A percentile compares a stretch with the other conserved stretches of the same genome.
phyloP scores from a whole-genome alignment of 2,797 vertebrate species.

The Centropyge bicolor region DNA sequence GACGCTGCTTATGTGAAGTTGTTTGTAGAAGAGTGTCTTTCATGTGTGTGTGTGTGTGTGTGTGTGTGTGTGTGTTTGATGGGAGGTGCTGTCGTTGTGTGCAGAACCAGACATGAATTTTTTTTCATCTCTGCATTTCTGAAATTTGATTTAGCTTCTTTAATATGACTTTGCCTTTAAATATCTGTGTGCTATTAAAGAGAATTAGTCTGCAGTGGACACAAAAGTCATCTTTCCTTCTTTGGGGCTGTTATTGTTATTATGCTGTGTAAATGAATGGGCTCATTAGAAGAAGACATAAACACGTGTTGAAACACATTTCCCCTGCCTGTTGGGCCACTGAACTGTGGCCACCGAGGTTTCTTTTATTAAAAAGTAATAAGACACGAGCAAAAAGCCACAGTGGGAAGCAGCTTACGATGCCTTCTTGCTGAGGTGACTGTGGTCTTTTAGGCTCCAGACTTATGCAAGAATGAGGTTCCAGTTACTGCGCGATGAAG shows the following conservation, averaged over 20 bases:
- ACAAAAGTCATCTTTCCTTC: neutral
- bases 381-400: slow-evolving; percentile 40
- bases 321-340: slow-evolving; percentile 36
- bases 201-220: neutral
- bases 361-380: slow-evolving; percentile 64
- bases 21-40: slow-evolving; percentile 20
- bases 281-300: slow-evolving; percentile 64
- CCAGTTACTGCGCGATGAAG: slow-evolving; percentile 9
- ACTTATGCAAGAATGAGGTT: neutral
- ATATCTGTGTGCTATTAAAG: neutral
- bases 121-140: slow-evolving; percentile 14
- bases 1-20: slow-evolving; percentile 40
- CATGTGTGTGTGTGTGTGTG: slow-evolving; percentile 3
- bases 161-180: neutral
- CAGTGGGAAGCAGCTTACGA: neutral
- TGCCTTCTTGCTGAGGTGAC: neutral
- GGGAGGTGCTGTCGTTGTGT: slow-evolving; percentile 21
- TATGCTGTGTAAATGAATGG: slow-evolving; percentile 53
- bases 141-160: neutral
- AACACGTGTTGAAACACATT: slow-evolving; percentile 56
- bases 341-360: slow-evolving; percentile 49
- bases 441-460: neutral
- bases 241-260: slow-evolving; percentile 27
- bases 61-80: slow-evolving; percentile 5
- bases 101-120: neutral